These are phyloP conservation scores for Hyles lineata DNA, from an alignment of 2,888 invertebrate species.

Conservation along the genomic window DNA sequence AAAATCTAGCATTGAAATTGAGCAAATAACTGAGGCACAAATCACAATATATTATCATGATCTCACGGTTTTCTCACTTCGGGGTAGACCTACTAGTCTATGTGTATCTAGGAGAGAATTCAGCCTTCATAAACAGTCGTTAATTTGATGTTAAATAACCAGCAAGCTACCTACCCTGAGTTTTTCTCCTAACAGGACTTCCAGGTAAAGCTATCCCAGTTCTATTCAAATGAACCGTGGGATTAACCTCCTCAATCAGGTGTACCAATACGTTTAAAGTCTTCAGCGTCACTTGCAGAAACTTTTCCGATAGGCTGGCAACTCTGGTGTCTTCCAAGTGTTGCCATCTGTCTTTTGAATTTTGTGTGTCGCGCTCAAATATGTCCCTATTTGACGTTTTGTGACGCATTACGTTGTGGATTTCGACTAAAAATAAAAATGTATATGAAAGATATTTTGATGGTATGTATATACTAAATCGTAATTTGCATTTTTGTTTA, in stretches of 20 bases:
- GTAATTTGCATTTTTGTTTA: no score
- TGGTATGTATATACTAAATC: no score
- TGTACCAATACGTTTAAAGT: conserved; percentile 90
- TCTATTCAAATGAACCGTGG: conserved; percentile 79
- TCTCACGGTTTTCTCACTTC: no score
- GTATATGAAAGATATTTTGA: no score
- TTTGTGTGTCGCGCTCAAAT: conserved; percentile 70
- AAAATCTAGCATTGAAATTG: no score
- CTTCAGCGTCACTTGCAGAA: conserved; percentile 88
- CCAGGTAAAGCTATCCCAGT: conserved; percentile 83
- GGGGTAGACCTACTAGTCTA: no score
- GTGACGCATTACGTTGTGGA: conserved; percentile 74
- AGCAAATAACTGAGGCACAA: no score
- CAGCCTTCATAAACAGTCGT: no score
- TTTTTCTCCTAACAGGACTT: conserved; percentile 80
- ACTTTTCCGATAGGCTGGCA: conserved; percentile 85
- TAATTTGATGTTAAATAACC: background rate
- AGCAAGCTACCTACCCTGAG: conserved; percentile 61
- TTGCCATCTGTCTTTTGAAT: conserved; percentile 69
- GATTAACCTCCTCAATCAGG: conserved; percentile 89
- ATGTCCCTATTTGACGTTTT: conserved; percentile 69
- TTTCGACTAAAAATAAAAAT: conserved; percentile 67
- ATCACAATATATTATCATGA: no score
- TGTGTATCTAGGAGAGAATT: no score
- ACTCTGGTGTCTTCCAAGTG: conserved; percentile 72